These are phyloP conservation scores for Athalia circularis DNA, from an alignment of 2,888 invertebrate species.

Conservation along the genomic window DNA sequence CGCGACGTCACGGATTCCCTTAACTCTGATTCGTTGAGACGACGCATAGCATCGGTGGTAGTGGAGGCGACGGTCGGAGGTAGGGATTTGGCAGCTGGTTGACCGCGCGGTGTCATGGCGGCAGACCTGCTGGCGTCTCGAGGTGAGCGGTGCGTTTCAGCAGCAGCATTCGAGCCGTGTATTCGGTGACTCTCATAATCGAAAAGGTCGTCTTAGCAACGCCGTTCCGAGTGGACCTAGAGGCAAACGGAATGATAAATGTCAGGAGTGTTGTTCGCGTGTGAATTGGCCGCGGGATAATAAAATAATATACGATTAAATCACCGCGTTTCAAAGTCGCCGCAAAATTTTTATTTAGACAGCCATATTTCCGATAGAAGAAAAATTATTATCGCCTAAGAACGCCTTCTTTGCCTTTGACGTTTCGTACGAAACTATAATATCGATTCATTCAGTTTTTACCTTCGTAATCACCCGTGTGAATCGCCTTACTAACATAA, in stretches of 20 bases:
- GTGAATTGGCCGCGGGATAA: neutral
- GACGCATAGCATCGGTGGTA: neutral
- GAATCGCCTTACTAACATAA: too few relatives aligned
- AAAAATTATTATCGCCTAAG: too few relatives aligned
- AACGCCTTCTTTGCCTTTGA: too few relatives aligned
- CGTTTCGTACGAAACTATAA: too few relatives aligned
- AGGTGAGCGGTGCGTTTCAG: constrained; percentile 58
- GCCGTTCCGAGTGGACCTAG: constrained; percentile 28
- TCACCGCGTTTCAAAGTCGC: neutral
- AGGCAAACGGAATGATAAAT: constrained; percentile 2
- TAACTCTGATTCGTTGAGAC: constrained; percentile 17
- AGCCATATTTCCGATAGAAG: too few relatives aligned
- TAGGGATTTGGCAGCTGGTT: constrained; percentile 46
- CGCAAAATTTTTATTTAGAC: too few relatives aligned
- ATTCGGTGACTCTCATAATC: constrained; percentile 62
- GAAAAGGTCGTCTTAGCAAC: constrained; percentile 58
- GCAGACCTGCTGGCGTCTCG: constrained; percentile 61
- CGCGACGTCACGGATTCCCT: constrained; percentile 21
- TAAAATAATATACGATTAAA: neutral
- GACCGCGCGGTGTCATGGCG: constrained; percentile 55
- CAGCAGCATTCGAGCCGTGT: constrained; percentile 50
- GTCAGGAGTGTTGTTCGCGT: constrained; percentile 1
- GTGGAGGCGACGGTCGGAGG: constrained; percentile 14
- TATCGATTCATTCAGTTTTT: too few relatives aligned
- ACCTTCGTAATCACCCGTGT: too few relatives aligned